These are phyloP conservation scores for Acanthoscelides obtectus DNA, from an alignment of 2,888 invertebrate genomes.

Conservation along the genomic window DNA sequence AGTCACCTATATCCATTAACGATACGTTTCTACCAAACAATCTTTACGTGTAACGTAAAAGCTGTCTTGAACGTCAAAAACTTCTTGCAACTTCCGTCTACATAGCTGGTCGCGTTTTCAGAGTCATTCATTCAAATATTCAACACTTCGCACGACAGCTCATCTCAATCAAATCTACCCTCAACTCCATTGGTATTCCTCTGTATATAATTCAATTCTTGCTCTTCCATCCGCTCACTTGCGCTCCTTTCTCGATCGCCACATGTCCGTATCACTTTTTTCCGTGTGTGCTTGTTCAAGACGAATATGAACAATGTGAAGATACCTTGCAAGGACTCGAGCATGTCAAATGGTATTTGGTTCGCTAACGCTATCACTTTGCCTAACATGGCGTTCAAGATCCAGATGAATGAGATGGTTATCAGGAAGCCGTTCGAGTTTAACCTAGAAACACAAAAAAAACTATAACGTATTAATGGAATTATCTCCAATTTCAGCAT, in stretches of 20 bases:
- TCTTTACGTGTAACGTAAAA: too few species aligned
- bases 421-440: constrained; percentile 23
- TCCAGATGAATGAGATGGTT: constrained; percentile 25
- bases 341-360: constrained; percentile 25
- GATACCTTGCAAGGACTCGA: constrained; percentile 31
- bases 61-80: too few species aligned
- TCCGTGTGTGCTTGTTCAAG: constrained; percentile 27
- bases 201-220: background rate
- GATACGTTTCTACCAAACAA: too few species aligned
- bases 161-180: background rate
- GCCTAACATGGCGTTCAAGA: constrained; percentile 21
- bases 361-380: constrained; percentile 10
- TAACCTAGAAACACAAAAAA: constrained; percentile 17
- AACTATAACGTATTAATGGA: background rate
- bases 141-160: background rate
- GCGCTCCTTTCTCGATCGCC: background rate
- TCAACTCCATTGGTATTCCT: background rate
- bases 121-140: background rate
- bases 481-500: too few species aligned
- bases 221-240: background rate
- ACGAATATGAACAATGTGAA: constrained; percentile 27
- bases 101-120: background rate
- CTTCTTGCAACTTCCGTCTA: too few species aligned
- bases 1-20: too few species aligned
- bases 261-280: constrained; percentile 14